Evolutionary conservation across 1,140 invertebrate genomes (phyloP).

Genomic region (Leguminivora glycinivorella): DNA sequence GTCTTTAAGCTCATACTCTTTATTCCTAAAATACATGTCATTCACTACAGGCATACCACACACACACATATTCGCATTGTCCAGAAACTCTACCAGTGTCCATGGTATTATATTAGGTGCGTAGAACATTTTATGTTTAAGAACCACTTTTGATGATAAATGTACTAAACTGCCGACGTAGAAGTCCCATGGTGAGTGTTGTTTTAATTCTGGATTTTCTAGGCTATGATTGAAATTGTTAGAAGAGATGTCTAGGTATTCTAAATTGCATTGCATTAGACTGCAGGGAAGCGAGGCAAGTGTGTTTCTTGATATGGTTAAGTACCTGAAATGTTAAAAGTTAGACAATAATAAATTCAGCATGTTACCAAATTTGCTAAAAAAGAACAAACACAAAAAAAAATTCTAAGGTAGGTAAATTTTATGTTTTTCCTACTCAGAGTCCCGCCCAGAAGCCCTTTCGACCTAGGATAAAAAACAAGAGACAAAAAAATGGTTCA

Average conservation of each 20-base stretch:
- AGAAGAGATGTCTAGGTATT: constrained; percentile 78
- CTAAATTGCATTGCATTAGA: constrained; percentile 77
- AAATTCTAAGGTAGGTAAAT: too few relatives aligned
- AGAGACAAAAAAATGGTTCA: too few relatives aligned
- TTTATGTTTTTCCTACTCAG: too few relatives aligned
- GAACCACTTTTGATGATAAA: constrained; percentile 56
- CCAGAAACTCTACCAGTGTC: constrained; percentile 81
- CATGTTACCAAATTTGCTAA: too few relatives aligned
- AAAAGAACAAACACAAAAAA: too few relatives aligned
- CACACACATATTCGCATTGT: constrained; percentile 81
- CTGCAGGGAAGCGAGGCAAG: constrained; percentile 79
- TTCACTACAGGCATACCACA: constrained; percentile 82
- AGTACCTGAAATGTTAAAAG: constrained; percentile 51
- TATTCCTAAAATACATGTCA: constrained; percentile 62
- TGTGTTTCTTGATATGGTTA: constrained; percentile 78
- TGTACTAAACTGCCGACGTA: constrained; percentile 62
- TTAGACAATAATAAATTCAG: not conserved
- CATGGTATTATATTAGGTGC: constrained; percentile 80
- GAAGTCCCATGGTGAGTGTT: constrained; percentile 70
- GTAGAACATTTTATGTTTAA: constrained; percentile 77
- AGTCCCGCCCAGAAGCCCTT: too few relatives aligned
- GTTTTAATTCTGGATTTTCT: constrained; percentile 46
- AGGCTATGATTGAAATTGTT: constrained; percentile 74
- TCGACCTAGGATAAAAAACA: too few relatives aligned
- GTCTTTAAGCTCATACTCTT: constrained; percentile 63